Conservation (phyloP, 2,113 vertebrate species). For the Ictalurus punctatus region DNA sequence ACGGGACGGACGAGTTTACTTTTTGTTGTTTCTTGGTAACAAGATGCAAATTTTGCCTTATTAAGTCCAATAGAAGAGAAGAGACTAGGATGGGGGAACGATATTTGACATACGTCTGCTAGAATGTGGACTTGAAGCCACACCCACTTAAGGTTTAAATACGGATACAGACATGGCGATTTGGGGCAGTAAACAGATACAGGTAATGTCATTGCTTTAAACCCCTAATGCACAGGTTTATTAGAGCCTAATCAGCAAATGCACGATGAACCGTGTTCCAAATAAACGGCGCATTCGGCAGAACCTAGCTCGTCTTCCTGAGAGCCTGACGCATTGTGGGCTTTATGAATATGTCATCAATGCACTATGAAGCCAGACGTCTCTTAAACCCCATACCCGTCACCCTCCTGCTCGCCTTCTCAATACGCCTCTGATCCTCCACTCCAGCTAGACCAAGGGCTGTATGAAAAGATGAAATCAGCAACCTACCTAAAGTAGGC, state of each 20-base stretch:
- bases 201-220: neutral
- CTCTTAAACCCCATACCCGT: constrained; percentile 18
- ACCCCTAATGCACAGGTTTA: neutral
- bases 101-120: neutral
- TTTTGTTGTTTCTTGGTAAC: too few relatives aligned
- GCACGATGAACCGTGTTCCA: neutral
- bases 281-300: constrained; percentile 16
- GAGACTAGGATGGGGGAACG: neutral
- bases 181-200: neutral
- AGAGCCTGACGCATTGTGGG: constrained; percentile 40
- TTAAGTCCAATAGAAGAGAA: neutral
- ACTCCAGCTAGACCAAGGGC: constrained; percentile 30
- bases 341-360: constrained; percentile 47
- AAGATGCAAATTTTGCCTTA: neutral
- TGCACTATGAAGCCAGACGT: constrained; percentile 36
- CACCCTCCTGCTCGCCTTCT: constrained; percentile 33
- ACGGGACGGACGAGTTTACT: neutral
- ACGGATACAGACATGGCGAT: neutral
- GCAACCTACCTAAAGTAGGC: constrained; percentile 46
- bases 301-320: constrained; percentile 29
- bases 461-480: constrained; percentile 53
- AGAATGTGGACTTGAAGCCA: neutral
- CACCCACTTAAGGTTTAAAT: neutral
- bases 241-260: neutral
- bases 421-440: constrained; percentile 46